These are phyloP conservation scores for Macrostomum lignano DNA, from an alignment of 1,140 invertebrate species.

Conservation along the genomic window DNA sequence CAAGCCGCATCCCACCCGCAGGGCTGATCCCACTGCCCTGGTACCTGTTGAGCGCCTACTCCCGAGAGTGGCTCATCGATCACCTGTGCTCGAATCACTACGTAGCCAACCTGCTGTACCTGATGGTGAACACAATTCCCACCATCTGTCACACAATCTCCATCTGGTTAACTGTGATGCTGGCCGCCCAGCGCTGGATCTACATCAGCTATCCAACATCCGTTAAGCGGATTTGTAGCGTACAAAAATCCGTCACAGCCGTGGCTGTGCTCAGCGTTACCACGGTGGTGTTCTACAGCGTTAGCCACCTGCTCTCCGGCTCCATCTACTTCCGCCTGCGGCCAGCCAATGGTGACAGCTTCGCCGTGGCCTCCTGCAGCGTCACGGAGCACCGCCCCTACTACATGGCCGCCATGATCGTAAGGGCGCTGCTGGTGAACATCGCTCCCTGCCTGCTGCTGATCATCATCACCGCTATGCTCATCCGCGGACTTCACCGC, in stretches of 20 bases:
- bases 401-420: conserved; percentile 35
- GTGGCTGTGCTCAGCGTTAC: conserved; percentile 39
- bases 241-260: conserved; percentile 44
- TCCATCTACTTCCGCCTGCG: not conserved
- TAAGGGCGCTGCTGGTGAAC: conserved; percentile 50
- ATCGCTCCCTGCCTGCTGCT: conserved; percentile 50
- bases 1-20: too few species aligned
- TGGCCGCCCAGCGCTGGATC: conserved; percentile 53
- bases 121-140: too few species aligned
- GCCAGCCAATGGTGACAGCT: conserved; percentile 26
- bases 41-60: too few species aligned
- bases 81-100: too few species aligned
- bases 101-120: too few species aligned
- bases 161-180: conserved; percentile 49
- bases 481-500: conserved; percentile 50
- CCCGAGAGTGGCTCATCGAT: too few species aligned
- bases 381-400: conserved; percentile 16
- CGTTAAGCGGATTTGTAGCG: conserved; percentile 46
- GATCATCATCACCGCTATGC: conserved; percentile 50
- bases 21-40: too few species aligned
- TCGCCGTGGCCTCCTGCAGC: not conserved
- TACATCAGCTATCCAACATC: conserved; percentile 61
- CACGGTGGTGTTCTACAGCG: conserved; percentile 39
- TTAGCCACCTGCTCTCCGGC: conserved; percentile 36
- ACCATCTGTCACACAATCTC: conserved; percentile 56